Percentiles rank a stretch among this genome's conserved stretches.
phyloP scores from a whole-genome alignment of 2,113 vertebrate genomes.

The Pleuronectes platessa region DNA sequence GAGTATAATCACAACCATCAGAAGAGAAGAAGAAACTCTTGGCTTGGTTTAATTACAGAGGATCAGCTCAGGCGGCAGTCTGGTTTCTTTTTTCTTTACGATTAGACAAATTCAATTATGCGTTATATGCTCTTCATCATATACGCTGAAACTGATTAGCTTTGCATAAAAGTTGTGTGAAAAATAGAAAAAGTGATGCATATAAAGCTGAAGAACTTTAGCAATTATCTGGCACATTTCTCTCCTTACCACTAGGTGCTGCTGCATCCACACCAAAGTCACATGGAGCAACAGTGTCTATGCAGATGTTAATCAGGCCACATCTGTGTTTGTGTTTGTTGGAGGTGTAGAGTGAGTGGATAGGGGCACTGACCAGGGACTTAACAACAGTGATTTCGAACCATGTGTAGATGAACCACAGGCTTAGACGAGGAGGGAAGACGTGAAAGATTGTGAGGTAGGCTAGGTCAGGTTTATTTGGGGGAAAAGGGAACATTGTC shows the following conservation, averaged over 20 bases:
- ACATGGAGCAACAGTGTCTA: not conserved
- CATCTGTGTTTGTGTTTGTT: not conserved
- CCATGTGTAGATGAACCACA: not conserved
- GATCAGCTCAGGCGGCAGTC: not conserved
- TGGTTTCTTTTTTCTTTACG: too few relatives aligned
- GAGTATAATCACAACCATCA: conserved; percentile 7
- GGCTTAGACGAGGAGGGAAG: not conserved
- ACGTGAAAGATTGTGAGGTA: not conserved
- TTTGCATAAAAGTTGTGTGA: not conserved
- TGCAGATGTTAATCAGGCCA: conserved; percentile 18
- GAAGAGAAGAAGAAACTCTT: not conserved
- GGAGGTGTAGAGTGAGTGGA: not conserved
- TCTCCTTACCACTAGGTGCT: conserved; percentile 55
- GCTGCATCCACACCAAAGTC: conserved; percentile 36
- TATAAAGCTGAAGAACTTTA: not conserved
- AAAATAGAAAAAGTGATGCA: not conserved
- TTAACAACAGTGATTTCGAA: not conserved
- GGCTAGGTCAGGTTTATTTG: too few relatives aligned
- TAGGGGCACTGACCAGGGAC: not conserved
- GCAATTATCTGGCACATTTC: not conserved
- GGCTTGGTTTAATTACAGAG: not conserved
- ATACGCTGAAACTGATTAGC: not conserved
- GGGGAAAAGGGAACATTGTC: not conserved
- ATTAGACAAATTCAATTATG: too few relatives aligned
- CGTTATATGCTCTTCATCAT: not conserved